These are phyloP conservation scores for Ceratotherium simum DNA, from an alignment of 2,113 vertebrate species.

Conservation along the genomic window DNA sequence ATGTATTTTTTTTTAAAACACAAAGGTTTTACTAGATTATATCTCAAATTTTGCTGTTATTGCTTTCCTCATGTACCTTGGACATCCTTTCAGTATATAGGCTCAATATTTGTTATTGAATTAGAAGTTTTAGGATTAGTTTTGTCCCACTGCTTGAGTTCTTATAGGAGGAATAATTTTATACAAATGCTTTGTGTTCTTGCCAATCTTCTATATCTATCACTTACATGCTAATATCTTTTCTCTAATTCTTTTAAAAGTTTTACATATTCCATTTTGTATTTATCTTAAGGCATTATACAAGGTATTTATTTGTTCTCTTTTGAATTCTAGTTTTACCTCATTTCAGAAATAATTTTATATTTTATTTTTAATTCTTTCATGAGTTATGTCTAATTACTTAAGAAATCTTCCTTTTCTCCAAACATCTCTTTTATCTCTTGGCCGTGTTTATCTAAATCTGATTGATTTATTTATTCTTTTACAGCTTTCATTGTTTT, in stretches of 20 bases:
- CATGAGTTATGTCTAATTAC: not conserved
- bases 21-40: not conserved
- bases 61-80: not conserved
- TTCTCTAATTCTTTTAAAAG: not conserved
- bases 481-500: not conserved
- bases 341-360: not conserved
- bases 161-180: not conserved
- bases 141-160: not conserved
- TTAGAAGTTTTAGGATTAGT: not conserved
- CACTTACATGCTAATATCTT: not conserved
- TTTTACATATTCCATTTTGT: not conserved
- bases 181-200: not conserved
- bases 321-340: not conserved
- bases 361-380: constrained; percentile 36
- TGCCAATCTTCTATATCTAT: not conserved
- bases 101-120: not conserved
- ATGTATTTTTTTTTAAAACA: not conserved
- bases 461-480: not conserved
- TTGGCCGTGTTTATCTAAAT: not conserved
- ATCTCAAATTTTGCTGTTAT: not conserved
- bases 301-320: not conserved
- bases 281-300: not conserved
- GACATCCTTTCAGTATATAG: not conserved
- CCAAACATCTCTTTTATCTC: not conserved
- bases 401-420: not conserved